Percentiles rank a stretch among this genome's conserved stretches.
phyloP scores from a whole-genome alignment of 2,888 invertebrate genomes.

The Phragmatobia fuliginosa region DNA sequence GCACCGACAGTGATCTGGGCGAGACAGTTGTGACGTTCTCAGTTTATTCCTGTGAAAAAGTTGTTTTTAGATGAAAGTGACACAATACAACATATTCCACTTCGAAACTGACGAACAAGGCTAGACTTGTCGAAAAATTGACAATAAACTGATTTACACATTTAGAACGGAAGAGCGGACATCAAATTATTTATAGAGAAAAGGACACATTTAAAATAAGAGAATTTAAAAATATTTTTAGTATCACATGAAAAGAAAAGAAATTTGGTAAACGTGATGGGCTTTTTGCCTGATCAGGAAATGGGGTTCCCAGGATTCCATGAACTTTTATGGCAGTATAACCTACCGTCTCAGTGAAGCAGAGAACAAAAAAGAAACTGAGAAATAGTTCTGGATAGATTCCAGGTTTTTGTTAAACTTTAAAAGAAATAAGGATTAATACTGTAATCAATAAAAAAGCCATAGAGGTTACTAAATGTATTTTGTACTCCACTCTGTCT shows the following conservation, averaged over 20 bases:
- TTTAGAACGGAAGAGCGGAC: neutral
- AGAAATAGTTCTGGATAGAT: neutral
- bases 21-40: conserved; percentile 21
- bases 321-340: neutral
- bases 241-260: neutral
- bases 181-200: neutral
- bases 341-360: neutral
- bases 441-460: no score
- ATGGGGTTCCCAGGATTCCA: neutral
- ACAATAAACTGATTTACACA: neutral
- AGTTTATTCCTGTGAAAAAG: conserved; percentile 12
- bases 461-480: no score
- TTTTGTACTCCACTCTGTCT: no score
- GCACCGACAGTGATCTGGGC: conserved; percentile 23
- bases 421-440: neutral
- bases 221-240: neutral
- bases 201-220: neutral
- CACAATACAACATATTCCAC: conserved; percentile 20
- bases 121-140: neutral
- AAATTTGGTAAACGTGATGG: neutral
- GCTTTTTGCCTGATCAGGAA: neutral
- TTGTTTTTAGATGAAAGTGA: conserved; percentile 1
- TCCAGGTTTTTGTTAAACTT: neutral
- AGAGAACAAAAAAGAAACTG: neutral
- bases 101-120: conserved; percentile 3